Conservation (phyloP, 2,113 vertebrate genomes). For the Cryptoleucopteryx plumbea region DNA sequence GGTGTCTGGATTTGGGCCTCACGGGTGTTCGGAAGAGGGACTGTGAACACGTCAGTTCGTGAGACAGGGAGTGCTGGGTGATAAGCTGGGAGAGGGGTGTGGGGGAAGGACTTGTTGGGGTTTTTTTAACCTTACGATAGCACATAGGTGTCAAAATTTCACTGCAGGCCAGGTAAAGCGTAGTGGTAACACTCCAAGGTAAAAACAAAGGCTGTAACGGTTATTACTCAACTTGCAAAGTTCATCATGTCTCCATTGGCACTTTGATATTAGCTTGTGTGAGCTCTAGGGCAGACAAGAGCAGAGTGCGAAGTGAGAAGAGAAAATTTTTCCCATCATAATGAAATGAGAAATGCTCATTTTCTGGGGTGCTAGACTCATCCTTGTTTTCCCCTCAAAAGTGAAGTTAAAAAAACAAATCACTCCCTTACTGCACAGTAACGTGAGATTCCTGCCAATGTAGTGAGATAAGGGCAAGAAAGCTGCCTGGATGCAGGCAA, state of each 20-base stretch:
- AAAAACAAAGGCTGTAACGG: background rate
- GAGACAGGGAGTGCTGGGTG: background rate
- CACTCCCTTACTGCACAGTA: background rate
- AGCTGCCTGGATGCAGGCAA: background rate
- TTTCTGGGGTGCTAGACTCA: background rate
- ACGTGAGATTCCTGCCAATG: rapidly evolving
- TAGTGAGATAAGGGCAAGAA: background rate
- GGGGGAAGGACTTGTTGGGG: background rate
- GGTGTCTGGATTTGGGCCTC: background rate
- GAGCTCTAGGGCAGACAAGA: background rate
- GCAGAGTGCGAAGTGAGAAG: rapidly evolving
- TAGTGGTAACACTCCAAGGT: background rate
- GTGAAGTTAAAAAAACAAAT: background rate
- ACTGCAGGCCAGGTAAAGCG: background rate
- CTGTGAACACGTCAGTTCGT: rapidly evolving
- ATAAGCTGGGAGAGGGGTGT: background rate
- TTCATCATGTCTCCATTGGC: background rate
- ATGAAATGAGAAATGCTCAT: background rate
- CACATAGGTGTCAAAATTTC: background rate
- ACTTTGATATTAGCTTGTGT: background rate
- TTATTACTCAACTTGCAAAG: background rate
- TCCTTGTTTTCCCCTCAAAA: background rate
- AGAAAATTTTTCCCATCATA: background rate
- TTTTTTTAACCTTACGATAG: background rate
- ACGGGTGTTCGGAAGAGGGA: background rate